These are phyloP conservation scores for Suncus etruscus DNA, from an alignment of 2,113 vertebrate genomes.

Conservation along the genomic window DNA sequence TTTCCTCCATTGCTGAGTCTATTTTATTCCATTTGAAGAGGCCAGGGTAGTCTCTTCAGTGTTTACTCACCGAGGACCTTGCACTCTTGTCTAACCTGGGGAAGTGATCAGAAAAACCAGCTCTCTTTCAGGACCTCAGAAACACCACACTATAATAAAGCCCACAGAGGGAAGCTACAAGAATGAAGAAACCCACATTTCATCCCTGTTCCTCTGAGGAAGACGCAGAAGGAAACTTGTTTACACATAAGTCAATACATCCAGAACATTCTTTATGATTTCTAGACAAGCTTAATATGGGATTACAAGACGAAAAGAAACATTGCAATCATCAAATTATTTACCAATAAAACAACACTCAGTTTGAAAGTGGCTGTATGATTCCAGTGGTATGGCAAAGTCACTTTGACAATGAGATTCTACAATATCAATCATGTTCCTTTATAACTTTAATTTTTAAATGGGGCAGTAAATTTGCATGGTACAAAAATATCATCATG, in stretches of 20 bases:
- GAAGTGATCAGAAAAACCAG: slow-evolving; percentile 69
- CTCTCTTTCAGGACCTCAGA: slow-evolving; percentile 30
- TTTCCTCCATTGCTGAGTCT: neutral
- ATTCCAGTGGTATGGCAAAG: neutral
- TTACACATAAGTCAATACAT: slow-evolving; percentile 66
- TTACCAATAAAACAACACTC: slow-evolving; percentile 69
- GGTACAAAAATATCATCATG: slow-evolving; percentile 79
- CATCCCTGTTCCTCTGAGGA: slow-evolving; percentile 41
- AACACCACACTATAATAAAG: slow-evolving; percentile 58
- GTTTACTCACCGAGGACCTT: slow-evolving; percentile 53
- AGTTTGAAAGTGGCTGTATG: neutral
- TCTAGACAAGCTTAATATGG: slow-evolving; percentile 53
- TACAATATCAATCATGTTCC: slow-evolving; percentile 63
- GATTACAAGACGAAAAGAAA: slow-evolving; percentile 61
- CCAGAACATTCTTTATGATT: slow-evolving; percentile 62
- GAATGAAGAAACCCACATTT: slow-evolving; percentile 48
- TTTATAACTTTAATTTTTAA: slow-evolving; percentile 79
- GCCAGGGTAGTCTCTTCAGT: slow-evolving; percentile 42
- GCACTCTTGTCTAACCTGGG: slow-evolving; percentile 53
- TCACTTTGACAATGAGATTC: slow-evolving; percentile 44
- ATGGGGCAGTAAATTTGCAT: slow-evolving; percentile 69
- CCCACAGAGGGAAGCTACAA: slow-evolving; percentile 40
- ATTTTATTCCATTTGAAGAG: slow-evolving; percentile 77
- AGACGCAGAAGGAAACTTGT: slow-evolving; percentile 56
- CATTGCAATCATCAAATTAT: slow-evolving; percentile 35